phyloP scores from a whole-genome alignment of 2,797 vertebrate species.

The Acipenser oxyrinchus region DNA sequence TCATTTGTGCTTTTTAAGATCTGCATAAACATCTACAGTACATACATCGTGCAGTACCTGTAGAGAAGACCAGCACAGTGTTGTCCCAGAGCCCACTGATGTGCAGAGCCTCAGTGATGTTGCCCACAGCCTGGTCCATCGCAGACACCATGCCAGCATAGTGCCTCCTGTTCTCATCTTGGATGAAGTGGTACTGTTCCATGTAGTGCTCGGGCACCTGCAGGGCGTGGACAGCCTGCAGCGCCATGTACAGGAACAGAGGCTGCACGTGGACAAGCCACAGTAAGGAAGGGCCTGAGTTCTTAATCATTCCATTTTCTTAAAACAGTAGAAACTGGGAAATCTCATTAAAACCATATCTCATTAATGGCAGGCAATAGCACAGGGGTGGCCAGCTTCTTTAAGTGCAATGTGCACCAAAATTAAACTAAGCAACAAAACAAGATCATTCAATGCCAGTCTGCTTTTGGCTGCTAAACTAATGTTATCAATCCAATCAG shows the following conservation, averaged over 20 bases:
- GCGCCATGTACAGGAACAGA: constrained; percentile 84
- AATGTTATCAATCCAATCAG: too few relatives aligned
- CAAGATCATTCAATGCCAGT: too few relatives aligned
- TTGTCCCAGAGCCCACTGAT: constrained; percentile 75
- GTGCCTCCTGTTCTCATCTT: constrained; percentile 55
- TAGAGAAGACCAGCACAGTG: constrained; percentile 85
- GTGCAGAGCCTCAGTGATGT: constrained; percentile 73
- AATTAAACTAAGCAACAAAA: too few relatives aligned
- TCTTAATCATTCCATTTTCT: too few relatives aligned
- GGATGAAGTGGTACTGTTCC: constrained; percentile 72
- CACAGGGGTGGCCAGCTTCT: too few relatives aligned
- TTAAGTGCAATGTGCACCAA: too few relatives aligned
- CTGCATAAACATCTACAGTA: too few relatives aligned
- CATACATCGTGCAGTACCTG: constrained; percentile 55
- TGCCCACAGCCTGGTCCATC: constrained; percentile 91
- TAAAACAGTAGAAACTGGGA: too few relatives aligned
- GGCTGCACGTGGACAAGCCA: constrained; percentile 56
- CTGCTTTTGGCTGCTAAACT: too few relatives aligned
- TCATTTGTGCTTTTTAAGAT: too few relatives aligned
- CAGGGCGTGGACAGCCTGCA: constrained; percentile 81
- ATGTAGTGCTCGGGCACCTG: constrained; percentile 76
- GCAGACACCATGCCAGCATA: constrained; percentile 88
- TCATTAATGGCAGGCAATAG: too few relatives aligned
- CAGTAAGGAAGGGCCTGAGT: neutral
- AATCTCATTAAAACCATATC: too few relatives aligned